Base-by-base conservation (phyloP, 2,888 invertebrate genomes). In the Apodemia duryi region DNA sequence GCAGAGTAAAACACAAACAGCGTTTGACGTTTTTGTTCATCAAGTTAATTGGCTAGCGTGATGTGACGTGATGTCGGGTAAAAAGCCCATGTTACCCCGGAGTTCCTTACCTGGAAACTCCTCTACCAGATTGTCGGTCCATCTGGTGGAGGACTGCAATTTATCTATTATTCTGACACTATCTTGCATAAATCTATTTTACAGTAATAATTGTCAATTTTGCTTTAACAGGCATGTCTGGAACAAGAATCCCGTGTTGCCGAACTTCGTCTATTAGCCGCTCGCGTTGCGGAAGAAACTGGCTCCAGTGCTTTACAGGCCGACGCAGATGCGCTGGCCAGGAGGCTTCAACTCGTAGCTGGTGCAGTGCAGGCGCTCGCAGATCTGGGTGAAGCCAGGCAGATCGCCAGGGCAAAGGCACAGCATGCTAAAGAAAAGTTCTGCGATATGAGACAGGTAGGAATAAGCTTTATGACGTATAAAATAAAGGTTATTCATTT, bases 201-300 rank as follows among this genome's bases (percentile, higher is more conserved):
- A 49, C 13, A 49, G n/a, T 49, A n/a, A n/a, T 49, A 49, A 1
- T 46, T 3, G 9, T 57, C 35, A 32, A 7, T 57, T 32, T 13
- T 32, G 10, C 35, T 69, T 64, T 65, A 65, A 29, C 85, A 97
- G 96, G 94, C 95, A 83, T 96, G 96, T 80, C 94, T 96, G 78
- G 95, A 96, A 80, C 93, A 96, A 81, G 95, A 94, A 70, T 93
- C 94, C 41, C 95, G 97, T 73, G 95, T 95, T 68, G 94, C 95
- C 35, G 95, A 96, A 77, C 91, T 97, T 35, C 94, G 95, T 3
- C 94, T 95, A 21, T 93, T 97, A 67, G 96, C 96, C 2, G 94
- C 95, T 0, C 94, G 95, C 72, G 96, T 97, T 65, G 96, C 96
- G 0, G 93, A 94, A 35, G 96, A 96, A 78, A 96, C 97, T 10